These are phyloP conservation scores for Lepisosteus osseus DNA, from an alignment of 2,113 vertebrate species.

Conservation along the genomic window DNA sequence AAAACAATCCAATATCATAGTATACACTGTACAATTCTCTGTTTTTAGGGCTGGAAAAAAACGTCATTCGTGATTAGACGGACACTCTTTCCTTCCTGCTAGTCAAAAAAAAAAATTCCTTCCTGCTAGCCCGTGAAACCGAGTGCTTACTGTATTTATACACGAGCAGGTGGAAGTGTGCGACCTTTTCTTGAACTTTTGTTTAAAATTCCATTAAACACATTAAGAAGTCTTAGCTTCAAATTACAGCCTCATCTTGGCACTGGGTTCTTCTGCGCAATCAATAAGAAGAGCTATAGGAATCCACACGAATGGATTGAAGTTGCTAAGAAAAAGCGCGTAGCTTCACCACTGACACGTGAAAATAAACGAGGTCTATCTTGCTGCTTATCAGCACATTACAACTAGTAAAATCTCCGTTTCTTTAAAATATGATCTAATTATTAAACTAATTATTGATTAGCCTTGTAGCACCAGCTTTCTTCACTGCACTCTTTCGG, in stretches of 20 bases:
- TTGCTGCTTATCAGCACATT: conserved; percentile 56
- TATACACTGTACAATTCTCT: too few relatives aligned
- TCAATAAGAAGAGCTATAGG: conserved; percentile 37
- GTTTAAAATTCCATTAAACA: not conserved
- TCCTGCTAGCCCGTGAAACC: too few relatives aligned
- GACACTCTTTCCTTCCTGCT: too few relatives aligned
- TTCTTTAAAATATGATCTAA: conserved; percentile 51
- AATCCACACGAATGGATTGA: conserved; percentile 18
- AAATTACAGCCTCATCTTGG: not conserved
- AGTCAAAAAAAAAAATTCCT: too few relatives aligned
- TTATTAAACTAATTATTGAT: conserved; percentile 49
- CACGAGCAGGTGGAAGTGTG: too few relatives aligned
- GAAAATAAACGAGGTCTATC: conserved; percentile 37
- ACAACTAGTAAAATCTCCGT: conserved; percentile 42
- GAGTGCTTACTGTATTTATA: too few relatives aligned
- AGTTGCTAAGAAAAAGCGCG: conserved; percentile 3
- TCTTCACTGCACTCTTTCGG: conserved; percentile 27
- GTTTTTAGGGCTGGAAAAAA: too few relatives aligned
- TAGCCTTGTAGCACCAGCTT: conserved; percentile 32
- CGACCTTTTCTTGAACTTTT: too few relatives aligned
- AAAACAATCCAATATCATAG: too few relatives aligned
- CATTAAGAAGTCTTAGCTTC: conserved; percentile 5
- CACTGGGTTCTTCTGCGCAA: conserved; percentile 20
- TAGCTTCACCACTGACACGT: conserved; percentile 22
- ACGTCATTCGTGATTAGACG: too few relatives aligned